Evolutionary conservation across 2,797 vertebrate genomes (phyloP), one percentile per base, ranked within the genome.

Genomic region (Eulemur rubriventer): DNA sequence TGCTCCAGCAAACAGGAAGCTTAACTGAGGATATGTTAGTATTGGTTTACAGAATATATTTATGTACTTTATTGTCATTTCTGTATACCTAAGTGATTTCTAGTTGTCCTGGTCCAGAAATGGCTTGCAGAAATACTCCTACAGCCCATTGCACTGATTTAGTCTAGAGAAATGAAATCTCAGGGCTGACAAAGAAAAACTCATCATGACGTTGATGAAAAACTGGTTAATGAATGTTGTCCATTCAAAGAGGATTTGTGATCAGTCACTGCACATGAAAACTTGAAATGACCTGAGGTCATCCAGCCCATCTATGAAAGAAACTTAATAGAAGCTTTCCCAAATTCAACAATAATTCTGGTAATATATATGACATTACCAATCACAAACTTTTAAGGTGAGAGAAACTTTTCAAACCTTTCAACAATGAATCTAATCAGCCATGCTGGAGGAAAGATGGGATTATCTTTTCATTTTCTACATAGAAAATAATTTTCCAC

Each of bases 121-220:
- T 22, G 46, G 46, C 30, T 78, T 93, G 20, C 61, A 79, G 82
- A 94, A 91, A 52, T 63, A 63, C 8, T 28, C 76, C 30, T 35
- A 13, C 7, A 72, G 35, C 65, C 22, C 22, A 26, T 12, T 35
- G 12, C 14, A 50, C 70, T 35, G 65, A 79, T 33, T 59, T 50
- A 75, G 81, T 35, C 35, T 41, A 52, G 24, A 26, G 76, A 94
- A 59, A 75, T 48, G 48, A 92, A 85, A 95, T 90, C 81, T 78
- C 67, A 82, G 55, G 72, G 18, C 43, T 7, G 13, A 93, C 28
- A 52, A 95, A 96, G 81, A 94, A 96, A 86, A 94, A 35, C 79
- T 69, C 76, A 76, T 87, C 35, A n/a, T 75, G 81, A 84, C 41
- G 65, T 26, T 82, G 69, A 92, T 84, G 55, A 86, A 89, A 97